Evolutionary conservation across 2,888 invertebrate genomes (phyloP), one percentile per base, ranked within the genome.

Genomic region (Automeris io): DNA sequence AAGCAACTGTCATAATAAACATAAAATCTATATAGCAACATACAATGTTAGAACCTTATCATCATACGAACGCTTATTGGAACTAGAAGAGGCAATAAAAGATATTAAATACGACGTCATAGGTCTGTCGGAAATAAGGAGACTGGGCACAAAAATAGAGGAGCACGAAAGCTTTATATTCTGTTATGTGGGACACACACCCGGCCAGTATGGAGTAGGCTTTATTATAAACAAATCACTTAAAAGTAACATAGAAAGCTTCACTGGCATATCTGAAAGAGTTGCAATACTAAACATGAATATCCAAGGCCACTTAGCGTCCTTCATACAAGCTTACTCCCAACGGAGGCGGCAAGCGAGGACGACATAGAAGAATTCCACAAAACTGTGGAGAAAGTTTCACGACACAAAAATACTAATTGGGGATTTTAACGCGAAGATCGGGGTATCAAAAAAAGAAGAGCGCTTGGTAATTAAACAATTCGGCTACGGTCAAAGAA

Each of bases 311-410:
- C 11, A n/a, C 2, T 3, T 11, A 9, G 22, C 39, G 8, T 25
- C 39, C 2, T 41, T 47, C 2, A 39, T 44, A 29, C 47, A 49
- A 41, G 42, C 35, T 1, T 53, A 53, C 9, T 45, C 47, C 8
- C 50, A 2, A n/a, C n/a, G n/a, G n/a, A n/a, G n/a, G n/a, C n/a
- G n/a, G n/a, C n/a, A n/a, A n/a, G n/a, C n/a, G n/a, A n/a, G n/a
- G n/a, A n/a, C n/a, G n/a, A n/a, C n/a, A n/a, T n/a, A n/a, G n/a
- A n/a, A n/a, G n/a, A n/a, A n/a, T n/a, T n/a, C n/a, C n/a, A n/a
- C n/a, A n/a, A n/a, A n/a, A n/a, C n/a, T n/a, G n/a, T n/a, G n/a
- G n/a, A n/a, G n/a, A n/a, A n/a, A n/a, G n/a, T n/a, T n/a, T n/a
- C n/a, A n/a, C n/a, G n/a, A n/a, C n/a, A n/a, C n/a, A n/a, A n/a